These are phyloP conservation scores for Istiophorus platypterus DNA, from an alignment of 2,113 vertebrate species.

Conservation along the genomic window DNA sequence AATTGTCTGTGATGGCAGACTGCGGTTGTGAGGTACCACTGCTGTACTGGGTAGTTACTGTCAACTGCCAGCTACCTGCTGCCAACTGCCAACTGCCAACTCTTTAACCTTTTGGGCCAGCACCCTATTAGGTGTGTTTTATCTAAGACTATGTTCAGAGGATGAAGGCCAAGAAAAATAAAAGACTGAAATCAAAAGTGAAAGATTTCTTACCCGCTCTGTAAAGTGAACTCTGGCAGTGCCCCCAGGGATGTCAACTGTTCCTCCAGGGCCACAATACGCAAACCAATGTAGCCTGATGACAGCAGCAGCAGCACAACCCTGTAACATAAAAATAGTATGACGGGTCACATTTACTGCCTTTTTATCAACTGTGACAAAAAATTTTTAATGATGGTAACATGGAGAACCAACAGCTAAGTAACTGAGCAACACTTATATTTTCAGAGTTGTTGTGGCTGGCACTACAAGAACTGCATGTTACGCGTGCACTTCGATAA, in stretches of 20 bases:
- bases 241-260: conserved; percentile 84
- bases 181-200: not conserved
- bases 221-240: conserved; percentile 81
- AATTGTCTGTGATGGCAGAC: not conserved
- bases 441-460: not conserved
- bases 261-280: conserved; percentile 88
- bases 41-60: not conserved
- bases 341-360: not conserved
- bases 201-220: conserved; percentile 76
- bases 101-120: not conserved
- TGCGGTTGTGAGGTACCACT: not conserved
- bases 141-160: not conserved
- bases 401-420: not conserved
- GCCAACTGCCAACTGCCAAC: not conserved
- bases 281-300: conserved; percentile 89
- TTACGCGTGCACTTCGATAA: not conserved
- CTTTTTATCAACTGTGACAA: not conserved
- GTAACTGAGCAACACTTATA: no score
- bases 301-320: conserved; percentile 88
- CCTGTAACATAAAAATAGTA: conserved; percentile 63
- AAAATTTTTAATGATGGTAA: not conserved
- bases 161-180: no score
- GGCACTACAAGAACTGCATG: not conserved
- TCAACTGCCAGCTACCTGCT: not conserved
- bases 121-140: not conserved